These are phyloP conservation scores for Channa argus DNA, from an alignment of 2,113 vertebrate species.

Conservation along the genomic window DNA sequence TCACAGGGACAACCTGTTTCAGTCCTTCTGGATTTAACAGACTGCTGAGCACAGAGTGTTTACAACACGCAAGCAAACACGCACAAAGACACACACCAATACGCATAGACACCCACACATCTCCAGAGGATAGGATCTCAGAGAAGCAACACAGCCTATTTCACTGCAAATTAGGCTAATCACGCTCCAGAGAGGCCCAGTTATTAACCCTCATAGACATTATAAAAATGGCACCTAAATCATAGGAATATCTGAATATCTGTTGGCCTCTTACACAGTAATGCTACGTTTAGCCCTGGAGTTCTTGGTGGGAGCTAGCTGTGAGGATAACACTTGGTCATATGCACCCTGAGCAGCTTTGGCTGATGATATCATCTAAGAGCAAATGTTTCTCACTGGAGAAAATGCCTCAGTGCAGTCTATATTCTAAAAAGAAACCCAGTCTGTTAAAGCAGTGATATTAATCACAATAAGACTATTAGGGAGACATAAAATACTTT, in stretches of 20 bases:
- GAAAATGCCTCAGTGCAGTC: slow-evolving; percentile 12
- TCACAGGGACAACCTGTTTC: slow-evolving; percentile 60
- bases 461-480: slow-evolving; percentile 29
- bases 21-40: slow-evolving; percentile 63
- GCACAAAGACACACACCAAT: slow-evolving; percentile 10
- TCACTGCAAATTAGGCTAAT: slow-evolving; percentile 81
- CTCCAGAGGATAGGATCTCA: slow-evolving; percentile 67
- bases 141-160: slow-evolving; percentile 77
- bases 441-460: slow-evolving; percentile 44
- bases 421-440: slow-evolving; percentile 14
- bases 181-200: slow-evolving; percentile 74
- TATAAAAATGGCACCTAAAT: slow-evolving; percentile 74
- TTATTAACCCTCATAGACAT: slow-evolving; percentile 77
- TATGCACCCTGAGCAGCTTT: slow-evolving; percentile 2
- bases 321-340: slow-evolving; percentile 8
- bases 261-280: slow-evolving; percentile 47
- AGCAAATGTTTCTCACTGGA: slow-evolving; percentile 5
- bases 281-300: slow-evolving; percentile 18
- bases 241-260: slow-evolving; percentile 67
- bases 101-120: slow-evolving; percentile 24
- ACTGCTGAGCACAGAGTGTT: slow-evolving; percentile 64
- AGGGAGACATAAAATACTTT: neutral
- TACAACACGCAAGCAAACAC: slow-evolving; percentile 27
- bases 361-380: slow-evolving; percentile 6
- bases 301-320: slow-evolving; percentile 17